Base-by-base conservation (phyloP, 2,797 vertebrate genomes). In the Hephaestus fuliginosus region DNA sequence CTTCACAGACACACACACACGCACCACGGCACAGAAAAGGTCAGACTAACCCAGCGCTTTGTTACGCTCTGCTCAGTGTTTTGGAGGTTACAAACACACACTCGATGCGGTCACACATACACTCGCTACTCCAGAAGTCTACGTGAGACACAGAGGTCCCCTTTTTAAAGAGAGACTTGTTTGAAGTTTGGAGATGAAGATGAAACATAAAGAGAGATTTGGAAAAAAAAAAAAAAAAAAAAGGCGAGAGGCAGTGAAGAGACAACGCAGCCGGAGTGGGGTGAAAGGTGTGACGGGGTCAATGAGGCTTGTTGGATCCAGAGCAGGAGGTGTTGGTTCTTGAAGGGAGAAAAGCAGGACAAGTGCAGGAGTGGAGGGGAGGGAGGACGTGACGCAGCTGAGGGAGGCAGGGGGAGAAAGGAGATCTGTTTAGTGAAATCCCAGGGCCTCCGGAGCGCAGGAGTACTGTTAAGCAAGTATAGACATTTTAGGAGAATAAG, bases 141-240 rank as follows among this genome's bases (percentile, higher is more conserved):
- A 36, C 55, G 73, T 36, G 63, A 87, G 56, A 78, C 79, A 63
- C 7, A 76, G 69, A 71, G 33, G 64, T 52, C 30, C 13, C 63
- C 17, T 83, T 71, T 33, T 33, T 33, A 33, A 33, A 70, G 65
- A 76, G 52, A 74, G 57, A 65, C 25, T 6, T 9, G 58, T 86
- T 88, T 86, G 75, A 85, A 79, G 81, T 82, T 86, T 75, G 81
- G 65, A 84, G 81, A 57, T 43, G 55, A 85, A 53, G 78, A 81
- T 82, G 57, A 82, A 68, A 62, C 52, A 25, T 20, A 44, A 63
- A 57, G 36, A 60, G 33, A 55, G 68, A 62, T 22, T 33, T 33
- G 30, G 3, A 5, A 33, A 33, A 3, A 33, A 2, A 33, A 33
- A 33, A 33, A 33, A 25, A 25, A 25, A 51, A 71, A 57, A 58